These are phyloP conservation scores for Crotalus helleri DNA, from an alignment of 2,113 vertebrate genomes.

Conservation along the genomic window DNA sequence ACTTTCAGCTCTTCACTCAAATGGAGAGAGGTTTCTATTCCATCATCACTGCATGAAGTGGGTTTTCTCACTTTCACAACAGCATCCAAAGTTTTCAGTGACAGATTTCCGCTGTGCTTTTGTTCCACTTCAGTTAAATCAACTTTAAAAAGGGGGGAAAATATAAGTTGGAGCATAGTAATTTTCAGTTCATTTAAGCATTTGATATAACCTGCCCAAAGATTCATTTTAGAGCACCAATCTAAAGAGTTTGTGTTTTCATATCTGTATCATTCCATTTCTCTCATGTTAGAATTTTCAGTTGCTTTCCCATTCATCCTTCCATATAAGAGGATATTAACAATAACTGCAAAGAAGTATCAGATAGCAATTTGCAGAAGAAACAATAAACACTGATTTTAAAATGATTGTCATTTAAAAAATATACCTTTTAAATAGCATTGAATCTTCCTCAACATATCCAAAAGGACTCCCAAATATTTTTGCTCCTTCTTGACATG, in stretches of 20 bases:
- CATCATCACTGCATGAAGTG: fast-evolving
- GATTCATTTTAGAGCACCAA: neutral
- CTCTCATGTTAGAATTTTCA: neutral
- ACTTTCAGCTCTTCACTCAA: conserved; percentile 61
- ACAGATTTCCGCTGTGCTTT: conserved; percentile 63
- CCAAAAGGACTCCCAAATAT: conserved; percentile 73
- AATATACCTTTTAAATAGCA: conserved; percentile 73
- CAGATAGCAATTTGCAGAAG: neutral
- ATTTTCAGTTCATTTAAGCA: neutral
- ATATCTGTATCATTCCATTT: neutral
- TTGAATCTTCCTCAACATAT: conserved; percentile 74
- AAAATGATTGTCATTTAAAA: neutral
- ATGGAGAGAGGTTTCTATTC: conserved; percentile 63
- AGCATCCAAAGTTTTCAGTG: conserved; percentile 42
- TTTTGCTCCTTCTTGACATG: conserved; percentile 67
- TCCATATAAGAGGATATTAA: neutral
- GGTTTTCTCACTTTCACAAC: conserved; percentile 63
- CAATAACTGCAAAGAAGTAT: neutral
- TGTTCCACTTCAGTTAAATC: conserved; percentile 57
- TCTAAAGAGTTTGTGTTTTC: neutral
- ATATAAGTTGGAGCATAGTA: neutral
- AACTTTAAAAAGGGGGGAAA: conserved; percentile 65
- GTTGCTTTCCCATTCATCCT: neutral
- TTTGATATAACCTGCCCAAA: neutral
- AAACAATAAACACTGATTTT: neutral